These are phyloP conservation scores for Geopemphigus sp. DNA, from an alignment of 1,140 invertebrate species.

Conservation along the genomic window DNA sequence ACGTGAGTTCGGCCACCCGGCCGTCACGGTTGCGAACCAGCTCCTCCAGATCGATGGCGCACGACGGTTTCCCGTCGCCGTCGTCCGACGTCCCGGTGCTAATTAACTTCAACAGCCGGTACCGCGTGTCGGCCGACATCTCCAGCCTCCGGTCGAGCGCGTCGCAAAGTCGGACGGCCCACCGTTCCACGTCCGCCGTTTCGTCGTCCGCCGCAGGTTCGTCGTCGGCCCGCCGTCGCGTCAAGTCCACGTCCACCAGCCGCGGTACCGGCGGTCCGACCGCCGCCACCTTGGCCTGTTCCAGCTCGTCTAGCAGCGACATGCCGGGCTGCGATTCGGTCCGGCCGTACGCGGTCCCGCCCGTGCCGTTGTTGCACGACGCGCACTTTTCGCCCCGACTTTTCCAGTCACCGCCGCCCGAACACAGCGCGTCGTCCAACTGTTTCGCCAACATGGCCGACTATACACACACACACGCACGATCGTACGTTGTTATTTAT, in stretches of 20 bases:
- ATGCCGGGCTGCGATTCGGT: constrained; percentile 15
- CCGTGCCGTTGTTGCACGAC: not conserved
- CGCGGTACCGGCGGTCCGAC: not conserved
- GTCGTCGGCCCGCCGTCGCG: not conserved
- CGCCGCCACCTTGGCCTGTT: constrained; percentile 2
- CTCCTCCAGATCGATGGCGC: not conserved
- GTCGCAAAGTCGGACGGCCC: not conserved
- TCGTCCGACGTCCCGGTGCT: too few relatives aligned
- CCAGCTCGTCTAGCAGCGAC: constrained; percentile 17
- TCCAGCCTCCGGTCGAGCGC: not conserved
- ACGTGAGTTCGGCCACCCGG: constrained; percentile 27
- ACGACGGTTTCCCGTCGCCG: not conserved
- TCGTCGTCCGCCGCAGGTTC: not conserved
- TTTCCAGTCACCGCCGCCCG: not conserved
- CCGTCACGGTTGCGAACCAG: constrained; percentile 28
- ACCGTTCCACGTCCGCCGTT: not conserved
- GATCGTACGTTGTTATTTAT: too few relatives aligned
- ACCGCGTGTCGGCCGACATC: constrained; percentile 10
- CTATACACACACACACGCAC: not conserved
- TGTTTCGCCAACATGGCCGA: constrained; percentile 30
- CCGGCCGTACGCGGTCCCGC: not conserved
- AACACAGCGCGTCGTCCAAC: constrained; percentile 9
- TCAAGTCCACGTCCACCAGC: constrained; percentile 15
- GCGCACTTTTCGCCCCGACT: not conserved
- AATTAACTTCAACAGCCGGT: constrained; percentile 4